Conservation (phyloP, 2,113 vertebrate species). For the Pyrgilauda ruficollis region DNA sequence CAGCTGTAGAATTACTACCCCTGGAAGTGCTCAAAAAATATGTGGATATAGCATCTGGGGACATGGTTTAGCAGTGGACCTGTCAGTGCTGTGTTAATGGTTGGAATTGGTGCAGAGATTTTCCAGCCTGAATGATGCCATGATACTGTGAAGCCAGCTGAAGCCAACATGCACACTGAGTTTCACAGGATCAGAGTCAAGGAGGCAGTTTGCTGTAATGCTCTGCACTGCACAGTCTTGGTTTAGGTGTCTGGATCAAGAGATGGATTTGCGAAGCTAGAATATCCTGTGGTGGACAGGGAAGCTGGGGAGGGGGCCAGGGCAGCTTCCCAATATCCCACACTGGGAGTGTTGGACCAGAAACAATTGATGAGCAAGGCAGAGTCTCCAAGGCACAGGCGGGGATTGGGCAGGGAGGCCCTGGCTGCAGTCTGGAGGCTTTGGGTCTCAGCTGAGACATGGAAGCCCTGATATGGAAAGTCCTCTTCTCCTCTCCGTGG, state of each 20-base stretch:
- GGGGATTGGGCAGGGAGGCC: not conserved
- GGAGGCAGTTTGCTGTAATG: not conserved
- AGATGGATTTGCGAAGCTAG: not conserved
- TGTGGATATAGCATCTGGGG: not conserved
- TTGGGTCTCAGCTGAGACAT: not conserved
- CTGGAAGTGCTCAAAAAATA: not conserved
- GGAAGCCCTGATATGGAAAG: not conserved
- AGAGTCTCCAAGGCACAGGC: not conserved
- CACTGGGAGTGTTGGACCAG: not conserved
- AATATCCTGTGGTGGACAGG: not conserved
- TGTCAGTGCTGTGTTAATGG: not conserved
- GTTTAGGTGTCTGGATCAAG: not conserved
- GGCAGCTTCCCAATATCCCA: not conserved
- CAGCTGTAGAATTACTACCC: not conserved
- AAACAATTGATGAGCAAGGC: not conserved
- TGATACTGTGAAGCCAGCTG: not conserved
- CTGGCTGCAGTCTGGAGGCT: not conserved
- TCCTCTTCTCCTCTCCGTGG: not conserved
- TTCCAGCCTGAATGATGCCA: not conserved
- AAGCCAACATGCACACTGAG: not conserved
- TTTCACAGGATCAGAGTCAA: not conserved
- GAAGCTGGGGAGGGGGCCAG: not conserved
- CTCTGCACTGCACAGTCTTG: not conserved
- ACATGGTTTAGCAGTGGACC: not conserved
- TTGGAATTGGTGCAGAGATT: not conserved